A percentile compares a stretch with the other conserved stretches of the same genome.
These are phyloP conservation scores for Platysteira castanea DNA, from an alignment of 2,113 vertebrate genomes.

Conservation along the genomic window DNA sequence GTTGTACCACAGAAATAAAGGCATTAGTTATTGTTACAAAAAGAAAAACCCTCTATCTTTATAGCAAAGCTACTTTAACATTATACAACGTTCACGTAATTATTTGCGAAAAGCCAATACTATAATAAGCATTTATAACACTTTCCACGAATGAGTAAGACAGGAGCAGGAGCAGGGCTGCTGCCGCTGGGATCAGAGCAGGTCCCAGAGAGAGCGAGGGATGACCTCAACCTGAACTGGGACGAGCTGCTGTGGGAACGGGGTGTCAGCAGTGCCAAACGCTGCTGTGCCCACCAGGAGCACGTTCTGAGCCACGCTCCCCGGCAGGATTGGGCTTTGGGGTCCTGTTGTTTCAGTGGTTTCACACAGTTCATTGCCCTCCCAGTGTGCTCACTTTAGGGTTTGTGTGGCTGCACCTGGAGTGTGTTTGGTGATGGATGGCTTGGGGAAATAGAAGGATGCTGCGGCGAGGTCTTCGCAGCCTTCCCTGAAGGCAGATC, in stretches of 20 bases:
- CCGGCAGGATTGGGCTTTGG: too few relatives aligned
- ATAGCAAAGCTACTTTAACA: too few relatives aligned
- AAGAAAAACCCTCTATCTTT: too few relatives aligned
- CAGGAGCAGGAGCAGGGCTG: not conserved
- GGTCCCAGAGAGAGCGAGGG: not conserved
- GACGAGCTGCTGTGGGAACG: not conserved
- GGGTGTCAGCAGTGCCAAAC: too few relatives aligned
- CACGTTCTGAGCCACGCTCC: not conserved
- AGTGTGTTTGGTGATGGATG: not conserved
- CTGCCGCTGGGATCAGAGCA: not conserved
- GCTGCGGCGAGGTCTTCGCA: too few relatives aligned
- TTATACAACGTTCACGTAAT: too few relatives aligned
- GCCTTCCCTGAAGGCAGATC: too few relatives aligned
- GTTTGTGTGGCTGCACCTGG: not conserved
- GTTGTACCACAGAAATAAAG: too few relatives aligned
- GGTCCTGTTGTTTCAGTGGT: not conserved
- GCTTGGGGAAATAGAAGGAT: not conserved
- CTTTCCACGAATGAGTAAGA: not conserved
- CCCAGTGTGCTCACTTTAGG: not conserved
- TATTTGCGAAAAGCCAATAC: too few relatives aligned
- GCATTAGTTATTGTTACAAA: too few relatives aligned
- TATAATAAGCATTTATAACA: too few relatives aligned
- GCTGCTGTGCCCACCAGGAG: not conserved
- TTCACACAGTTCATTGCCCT: not conserved
- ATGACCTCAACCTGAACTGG: not conserved